Base-by-base conservation (phyloP, 2,113 vertebrate species). In the Ancistrus triradiatus region DNA sequence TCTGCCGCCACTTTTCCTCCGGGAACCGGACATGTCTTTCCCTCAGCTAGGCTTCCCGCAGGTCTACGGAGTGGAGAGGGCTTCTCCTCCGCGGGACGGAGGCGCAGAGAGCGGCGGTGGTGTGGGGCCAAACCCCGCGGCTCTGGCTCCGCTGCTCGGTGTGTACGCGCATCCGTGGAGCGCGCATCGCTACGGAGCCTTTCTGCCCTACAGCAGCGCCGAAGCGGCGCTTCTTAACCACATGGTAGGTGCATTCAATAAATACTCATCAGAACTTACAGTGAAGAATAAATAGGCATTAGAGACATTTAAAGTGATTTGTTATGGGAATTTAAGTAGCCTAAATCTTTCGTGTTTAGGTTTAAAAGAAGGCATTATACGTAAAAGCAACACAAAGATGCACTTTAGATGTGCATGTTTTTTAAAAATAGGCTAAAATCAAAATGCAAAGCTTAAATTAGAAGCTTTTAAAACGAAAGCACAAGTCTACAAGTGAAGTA, bases 141-240 rank as follows among this genome's bases (percentile, higher is more conserved):
- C 94, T 3, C 91, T 95, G 74, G 92, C 91, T 77, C 94, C 94
- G 19, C 90, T 96, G 82, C 84, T 96, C 86, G 93, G 94, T 81
- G 91, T 97, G 92, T 97, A 97, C 80, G 92, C 92, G 27, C 88
- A 84, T 56, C 94, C 93, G 10, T 97, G 94, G 86, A 89, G 90
- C 80, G 86, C 92, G 69, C 92, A 91, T 57, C 91, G 86, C 87
- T 97, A 96, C 84, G 91, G 93, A 89, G 95, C 94, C 75, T 97
- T 97, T 77, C 83, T 98, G 74, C 93, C 95, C 78, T 97, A 96
- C 85, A 91, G 91, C 87, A 90, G 88, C 70, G 86, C 94, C 48
- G 95, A 98, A 74, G 90, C 97, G 80, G 90, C 92, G 66, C 91
- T 98, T 74, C 91, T 98, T 70, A 92, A 93, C n/a, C 94, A 97